These are phyloP conservation scores for Eidolon helvum DNA, from an alignment of 2,113 vertebrate genomes.

Conservation along the genomic window DNA sequence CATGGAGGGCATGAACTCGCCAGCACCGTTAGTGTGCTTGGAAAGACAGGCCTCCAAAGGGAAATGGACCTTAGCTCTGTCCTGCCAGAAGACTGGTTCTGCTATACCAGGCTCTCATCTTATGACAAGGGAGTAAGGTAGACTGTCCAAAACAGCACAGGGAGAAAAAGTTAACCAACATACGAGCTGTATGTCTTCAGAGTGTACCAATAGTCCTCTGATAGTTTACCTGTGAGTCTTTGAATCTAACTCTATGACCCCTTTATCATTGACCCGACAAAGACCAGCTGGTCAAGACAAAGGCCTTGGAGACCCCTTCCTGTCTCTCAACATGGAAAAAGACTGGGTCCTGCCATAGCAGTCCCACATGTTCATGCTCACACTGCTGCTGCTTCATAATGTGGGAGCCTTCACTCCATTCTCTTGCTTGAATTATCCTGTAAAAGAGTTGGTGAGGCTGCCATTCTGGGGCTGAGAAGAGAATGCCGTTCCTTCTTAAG, in stretches of 20 bases:
- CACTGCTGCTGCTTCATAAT: background rate
- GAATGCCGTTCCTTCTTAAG: background rate
- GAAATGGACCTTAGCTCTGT: background rate
- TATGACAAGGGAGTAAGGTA: background rate
- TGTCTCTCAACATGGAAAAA: background rate
- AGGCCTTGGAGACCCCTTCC: background rate
- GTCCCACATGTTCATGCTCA: background rate
- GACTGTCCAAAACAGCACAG: background rate
- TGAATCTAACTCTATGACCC: background rate
- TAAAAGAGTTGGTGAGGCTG: rapidly evolving
- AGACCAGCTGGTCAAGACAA: background rate
- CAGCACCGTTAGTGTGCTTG: rapidly evolving
- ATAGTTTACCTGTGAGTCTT: background rate
- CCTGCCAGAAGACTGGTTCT: background rate
- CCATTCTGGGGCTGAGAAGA: background rate
- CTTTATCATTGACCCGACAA: background rate
- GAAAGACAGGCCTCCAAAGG: background rate
- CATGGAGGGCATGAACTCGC: background rate
- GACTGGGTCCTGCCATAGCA: background rate
- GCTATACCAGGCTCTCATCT: background rate
- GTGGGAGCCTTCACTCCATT: background rate
- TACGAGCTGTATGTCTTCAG: background rate
- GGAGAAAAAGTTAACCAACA: background rate
- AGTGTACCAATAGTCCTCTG: background rate
- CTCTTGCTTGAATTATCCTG: background rate